Evolutionary conservation across 2,888 invertebrate species (phyloP).

Genomic region (Oxycera nigricornis): DNA sequence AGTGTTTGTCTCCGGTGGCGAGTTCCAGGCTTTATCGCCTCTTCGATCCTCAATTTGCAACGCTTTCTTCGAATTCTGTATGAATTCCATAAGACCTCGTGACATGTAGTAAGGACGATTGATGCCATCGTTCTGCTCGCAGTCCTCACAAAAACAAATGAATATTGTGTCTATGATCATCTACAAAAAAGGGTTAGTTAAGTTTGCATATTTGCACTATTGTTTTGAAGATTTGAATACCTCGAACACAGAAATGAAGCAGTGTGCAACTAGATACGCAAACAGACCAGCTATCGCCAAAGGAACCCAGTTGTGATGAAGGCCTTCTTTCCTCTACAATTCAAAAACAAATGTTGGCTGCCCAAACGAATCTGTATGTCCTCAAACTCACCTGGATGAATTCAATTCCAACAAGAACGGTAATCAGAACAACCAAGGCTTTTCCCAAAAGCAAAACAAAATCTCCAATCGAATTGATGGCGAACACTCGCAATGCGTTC

Average conservation of each 20-base stretch:
- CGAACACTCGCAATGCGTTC: conserved; percentile 71
- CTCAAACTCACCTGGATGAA: conserved; percentile 64
- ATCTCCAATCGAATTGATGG: conserved; percentile 78
- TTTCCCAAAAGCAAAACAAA: conserved; percentile 75
- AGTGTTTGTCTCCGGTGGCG: neutral
- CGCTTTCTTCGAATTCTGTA: conserved; percentile 62
- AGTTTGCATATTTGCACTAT: neutral
- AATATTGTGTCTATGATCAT: conserved; percentile 75
- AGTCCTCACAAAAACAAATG: conserved; percentile 74
- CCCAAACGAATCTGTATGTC: neutral
- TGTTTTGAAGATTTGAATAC: conserved; percentile 56
- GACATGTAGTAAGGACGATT: conserved; percentile 71
- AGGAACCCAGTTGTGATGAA: conserved; percentile 70
- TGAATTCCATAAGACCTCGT: conserved; percentile 70
- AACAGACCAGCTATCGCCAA: conserved; percentile 69
- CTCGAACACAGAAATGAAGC: conserved; percentile 77
- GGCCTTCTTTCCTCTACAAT: conserved; percentile 64
- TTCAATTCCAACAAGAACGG: conserved; percentile 68
- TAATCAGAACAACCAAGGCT: conserved; percentile 69
- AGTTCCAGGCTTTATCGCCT: conserved; percentile 42
- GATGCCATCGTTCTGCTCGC: conserved; percentile 70
- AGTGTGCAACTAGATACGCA: conserved; percentile 73
- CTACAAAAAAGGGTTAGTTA: conserved; percentile 56
- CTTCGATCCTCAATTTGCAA: conserved; percentile 37
- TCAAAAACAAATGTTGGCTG: conserved; percentile 36